Base-by-base conservation (phyloP, 2,797 vertebrate genomes). In the Tolypeutes matacus region DNA sequence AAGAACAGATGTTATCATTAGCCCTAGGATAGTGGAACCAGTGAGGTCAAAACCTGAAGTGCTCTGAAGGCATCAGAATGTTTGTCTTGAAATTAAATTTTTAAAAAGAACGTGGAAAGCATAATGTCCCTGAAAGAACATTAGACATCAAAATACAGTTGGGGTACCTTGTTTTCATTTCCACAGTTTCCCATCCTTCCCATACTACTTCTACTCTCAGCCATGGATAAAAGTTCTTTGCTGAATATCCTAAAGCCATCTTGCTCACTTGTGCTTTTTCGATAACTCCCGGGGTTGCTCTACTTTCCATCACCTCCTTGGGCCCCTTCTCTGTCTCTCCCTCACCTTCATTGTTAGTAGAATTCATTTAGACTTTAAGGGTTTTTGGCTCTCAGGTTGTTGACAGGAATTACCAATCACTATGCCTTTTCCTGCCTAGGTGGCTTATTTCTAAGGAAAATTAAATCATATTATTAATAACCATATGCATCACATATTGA, bases 401-500 rank as follows among this genome's bases (percentile, higher is more conserved):
- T 60, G n/a, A 80, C 31, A 82, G 31, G 18, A 91, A 91, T 56
- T 20, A 56, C 31, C 31, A 39, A 25, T 34, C 6, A 29, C 36
- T 86, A 5, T 81, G 36, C n/a, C 62, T 93, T 64, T 85, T 56
- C 73, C 83, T 86, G 21, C 7, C 34, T 75, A 10, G 5, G 83
- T 69, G 94, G 51, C 56, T 86, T n/a, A n/a, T 94, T 39, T 69
- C 15, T 36, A 73, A 91, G 69, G 78, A 95, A 93, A 77, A 27
- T 3, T 20, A 34, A 84, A 15, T 67, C n/a, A 67, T 11, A 80
- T 46, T 51, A 60, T 36, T 65, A n/a, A 62, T 77, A 42, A 62
- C 11, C 39, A 5, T 62, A 31, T 67, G 17, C 51, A 49, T 76
- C 39, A 21, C 88, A 36, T 56, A 85, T 27, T 0, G 14, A 17